Evolutionary conservation across 2,113 vertebrate species (phyloP).

Genomic region (Pomatostomus ruficeps): DNA sequence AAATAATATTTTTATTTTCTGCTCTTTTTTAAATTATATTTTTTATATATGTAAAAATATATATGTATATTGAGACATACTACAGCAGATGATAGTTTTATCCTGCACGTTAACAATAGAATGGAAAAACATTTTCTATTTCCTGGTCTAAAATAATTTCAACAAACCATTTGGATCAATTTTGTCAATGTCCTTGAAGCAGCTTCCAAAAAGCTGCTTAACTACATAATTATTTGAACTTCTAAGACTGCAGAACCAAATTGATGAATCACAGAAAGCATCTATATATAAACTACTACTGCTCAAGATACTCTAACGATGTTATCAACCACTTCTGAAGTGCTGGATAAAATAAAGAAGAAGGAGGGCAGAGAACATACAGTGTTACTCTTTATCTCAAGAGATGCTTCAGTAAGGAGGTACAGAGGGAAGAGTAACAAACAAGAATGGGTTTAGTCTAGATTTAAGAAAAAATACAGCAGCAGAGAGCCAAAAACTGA

Average conservation of each 20-base stretch:
- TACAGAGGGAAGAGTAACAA: neutral
- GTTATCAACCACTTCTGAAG: neutral
- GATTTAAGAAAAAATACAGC: neutral
- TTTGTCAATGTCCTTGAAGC: neutral
- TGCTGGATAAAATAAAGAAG: neutral
- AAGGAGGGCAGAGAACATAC: neutral
- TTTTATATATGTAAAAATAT: neutral
- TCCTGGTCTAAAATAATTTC: neutral
- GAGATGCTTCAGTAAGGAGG: neutral
- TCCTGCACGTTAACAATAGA: neutral
- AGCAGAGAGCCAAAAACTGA: neutral
- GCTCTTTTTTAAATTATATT: neutral
- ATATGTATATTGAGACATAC: neutral
- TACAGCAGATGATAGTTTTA: neutral
- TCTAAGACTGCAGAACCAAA: neutral
- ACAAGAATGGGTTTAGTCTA: neutral
- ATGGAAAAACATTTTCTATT: neutral
- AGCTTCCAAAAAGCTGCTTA: slow-evolving; percentile 2
- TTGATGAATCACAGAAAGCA: neutral
- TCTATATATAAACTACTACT: neutral
- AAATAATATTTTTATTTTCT: neutral
- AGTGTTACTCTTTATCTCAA: neutral
- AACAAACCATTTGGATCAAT: neutral
- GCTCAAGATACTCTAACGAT: neutral
- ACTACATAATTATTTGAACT: neutral